Evolutionary conservation across 2,113 vertebrate genomes (phyloP).

Genomic region (Myotis yumanensis): DNA sequence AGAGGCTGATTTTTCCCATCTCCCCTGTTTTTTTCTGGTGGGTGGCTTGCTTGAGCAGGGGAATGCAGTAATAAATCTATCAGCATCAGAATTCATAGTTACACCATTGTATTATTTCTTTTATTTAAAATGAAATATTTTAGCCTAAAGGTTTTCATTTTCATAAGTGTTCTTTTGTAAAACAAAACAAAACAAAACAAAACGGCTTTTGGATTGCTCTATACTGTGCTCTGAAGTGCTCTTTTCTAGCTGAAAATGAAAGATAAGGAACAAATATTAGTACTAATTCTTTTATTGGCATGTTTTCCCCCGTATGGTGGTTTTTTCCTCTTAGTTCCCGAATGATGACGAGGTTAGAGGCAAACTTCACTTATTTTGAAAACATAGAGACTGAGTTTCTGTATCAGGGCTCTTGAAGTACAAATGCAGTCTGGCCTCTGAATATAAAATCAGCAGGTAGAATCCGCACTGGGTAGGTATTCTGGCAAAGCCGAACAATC

Average conservation of each 20-base stretch:
- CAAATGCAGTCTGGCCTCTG: background rate
- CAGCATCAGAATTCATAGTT: slow-evolving; percentile 50
- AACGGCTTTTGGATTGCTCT: slow-evolving; percentile 22
- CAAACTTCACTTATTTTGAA: slow-evolving; percentile 3
- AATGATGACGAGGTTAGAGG: slow-evolving; percentile 10
- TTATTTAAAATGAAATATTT: slow-evolving; percentile 58
- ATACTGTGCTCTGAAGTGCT: slow-evolving; percentile 28
- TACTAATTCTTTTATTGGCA: slow-evolving; percentile 4
- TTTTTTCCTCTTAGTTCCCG: slow-evolving; percentile 7
- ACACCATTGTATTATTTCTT: slow-evolving; percentile 45
- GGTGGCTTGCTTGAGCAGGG: slow-evolving; percentile 48
- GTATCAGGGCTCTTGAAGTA: background rate
- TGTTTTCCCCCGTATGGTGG: background rate
- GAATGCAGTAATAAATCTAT: slow-evolving; percentile 57
- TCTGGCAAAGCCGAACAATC: background rate
- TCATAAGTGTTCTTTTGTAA: slow-evolving; percentile 46
- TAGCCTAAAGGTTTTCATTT: slow-evolving; percentile 48
- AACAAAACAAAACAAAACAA: background rate
- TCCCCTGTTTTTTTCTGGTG: slow-evolving; percentile 46
- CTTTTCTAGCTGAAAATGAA: slow-evolving; percentile 55
- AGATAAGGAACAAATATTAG: slow-evolving; percentile 21
- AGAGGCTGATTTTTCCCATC: slow-evolving; percentile 28
- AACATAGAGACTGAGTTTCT: background rate
- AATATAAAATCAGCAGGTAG: background rate
- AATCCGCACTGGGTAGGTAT: background rate